phyloP scores from a whole-genome alignment of 2,113 vertebrate species.

The Sakesphorus luctuosus region DNA sequence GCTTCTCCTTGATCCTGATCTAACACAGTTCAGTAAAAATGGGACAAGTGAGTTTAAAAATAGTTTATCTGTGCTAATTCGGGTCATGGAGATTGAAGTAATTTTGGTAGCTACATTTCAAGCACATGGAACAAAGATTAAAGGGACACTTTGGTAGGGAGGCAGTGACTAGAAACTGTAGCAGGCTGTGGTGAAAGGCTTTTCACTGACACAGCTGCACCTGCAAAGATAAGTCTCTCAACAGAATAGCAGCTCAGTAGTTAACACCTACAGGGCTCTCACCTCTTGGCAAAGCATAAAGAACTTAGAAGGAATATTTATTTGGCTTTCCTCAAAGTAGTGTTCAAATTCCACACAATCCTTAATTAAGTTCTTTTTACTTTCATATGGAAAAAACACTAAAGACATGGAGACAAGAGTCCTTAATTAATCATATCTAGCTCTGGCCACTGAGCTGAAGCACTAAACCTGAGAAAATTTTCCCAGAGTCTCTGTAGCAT shows the following conservation, averaged over 20 bases:
- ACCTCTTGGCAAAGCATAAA: neutral
- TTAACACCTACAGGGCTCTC: neutral
- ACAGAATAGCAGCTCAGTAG: neutral
- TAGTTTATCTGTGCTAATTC: neutral
- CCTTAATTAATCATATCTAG: neutral
- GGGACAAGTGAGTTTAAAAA: neutral
- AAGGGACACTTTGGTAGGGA: fast-evolving
- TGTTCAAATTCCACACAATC: neutral
- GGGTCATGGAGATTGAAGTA: neutral
- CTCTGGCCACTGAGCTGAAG: neutral
- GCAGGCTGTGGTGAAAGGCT: neutral
- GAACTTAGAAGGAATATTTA: neutral
- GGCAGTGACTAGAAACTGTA: neutral
- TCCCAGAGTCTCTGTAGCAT: neutral
- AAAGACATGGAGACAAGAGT: neutral
- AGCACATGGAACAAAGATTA: neutral
- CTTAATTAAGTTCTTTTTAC: neutral
- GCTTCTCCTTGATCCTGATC: neutral
- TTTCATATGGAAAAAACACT: neutral
- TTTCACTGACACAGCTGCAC: neutral
- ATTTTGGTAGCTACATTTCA: conserved; percentile 5
- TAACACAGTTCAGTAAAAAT: neutral
- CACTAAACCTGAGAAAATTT: neutral
- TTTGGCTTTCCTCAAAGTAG: neutral
- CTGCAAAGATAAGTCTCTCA: neutral